Base-by-base conservation (phyloP, 2,113 vertebrate species). In the Cyanoramphus novaezelandiae region DNA sequence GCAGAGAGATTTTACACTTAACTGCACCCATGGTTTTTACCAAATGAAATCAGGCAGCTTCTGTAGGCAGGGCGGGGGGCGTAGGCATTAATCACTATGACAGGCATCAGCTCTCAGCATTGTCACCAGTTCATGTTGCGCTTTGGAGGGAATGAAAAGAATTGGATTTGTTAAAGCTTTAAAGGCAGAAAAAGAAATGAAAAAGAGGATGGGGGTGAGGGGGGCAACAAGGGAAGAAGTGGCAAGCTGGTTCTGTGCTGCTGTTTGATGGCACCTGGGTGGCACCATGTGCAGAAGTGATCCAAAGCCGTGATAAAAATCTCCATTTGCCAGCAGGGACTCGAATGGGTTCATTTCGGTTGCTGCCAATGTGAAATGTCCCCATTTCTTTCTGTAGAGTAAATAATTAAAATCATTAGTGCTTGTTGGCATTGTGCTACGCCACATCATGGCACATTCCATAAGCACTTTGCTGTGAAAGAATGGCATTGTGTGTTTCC, bases 1-100 rank as follows among this genome's bases (percentile, higher is more conserved):
- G 75, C 88, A 20, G 92, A 57, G 86, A 82, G 88, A 91, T 93
- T 95, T 96, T 94, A 52, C 88, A 82, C 78, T 92, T 72, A 81
- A 41, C 67, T 91, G 93, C 86, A 81, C 82, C 94, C 81, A 53
- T 94, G 62, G 90, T 93, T 95, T 94, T 75, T 83, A 84, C 64
- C 60, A 72, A 67, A 91, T 53, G 79, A 75, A 92, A 70, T 89
- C 75, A 59, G 82, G 35, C 67, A 29, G 82, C 85, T 95, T 92
- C 88, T 91, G 89, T 91, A 10, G n/a, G 10, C 21, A 50, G 50
- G 74, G 35, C 0, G 0, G 46, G 46, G 52, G 24, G 18, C 35
- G 41, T 53, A 62, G 90, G 37, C 90, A 76, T 91, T 89, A 89
- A 92, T 95, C 88, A 80, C 82, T n/a, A 72, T 67, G 92, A 88